A percentile compares a stretch with the other conserved stretches of the same genome.
These are phyloP conservation scores for Lathamus discolor DNA, from an alignment of 2,113 vertebrate genomes.

Conservation along the genomic window DNA sequence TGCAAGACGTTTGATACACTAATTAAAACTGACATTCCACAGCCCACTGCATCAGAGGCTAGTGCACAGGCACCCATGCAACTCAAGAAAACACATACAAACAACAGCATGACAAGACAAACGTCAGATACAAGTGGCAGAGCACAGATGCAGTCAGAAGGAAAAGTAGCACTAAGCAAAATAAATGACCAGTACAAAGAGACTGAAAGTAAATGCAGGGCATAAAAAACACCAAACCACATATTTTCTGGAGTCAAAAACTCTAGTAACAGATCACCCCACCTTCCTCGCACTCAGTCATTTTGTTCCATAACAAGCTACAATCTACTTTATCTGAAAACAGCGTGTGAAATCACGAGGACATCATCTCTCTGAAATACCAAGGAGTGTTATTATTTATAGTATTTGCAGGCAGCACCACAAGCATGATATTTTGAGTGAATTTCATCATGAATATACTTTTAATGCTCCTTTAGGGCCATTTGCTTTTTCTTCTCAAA, in stretches of 20 bases:
- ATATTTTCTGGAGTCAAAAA: neutral
- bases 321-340: neutral
- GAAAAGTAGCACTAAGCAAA: neutral
- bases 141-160: neutral
- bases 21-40: neutral
- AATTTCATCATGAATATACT: neutral
- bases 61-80: neutral
- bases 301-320: neutral
- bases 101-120: neutral
- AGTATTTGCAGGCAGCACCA: neutral
- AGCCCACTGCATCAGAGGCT: neutral
- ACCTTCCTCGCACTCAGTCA: neutral
- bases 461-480: neutral
- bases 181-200: neutral
- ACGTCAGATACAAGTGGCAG: fast-evolving
- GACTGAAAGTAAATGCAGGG: fast-evolving
- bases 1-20: neutral
- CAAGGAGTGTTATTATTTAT: neutral
- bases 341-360: conserved; percentile 3
- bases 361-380: neutral
- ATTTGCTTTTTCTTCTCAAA: neutral
- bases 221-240: neutral
- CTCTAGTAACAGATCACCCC: neutral
- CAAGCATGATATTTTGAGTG: neutral
- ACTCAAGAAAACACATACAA: fast-evolving